Evolutionary conservation across 1,140 invertebrate species (phyloP).

Genomic region (Drosophila lowei): DNA sequence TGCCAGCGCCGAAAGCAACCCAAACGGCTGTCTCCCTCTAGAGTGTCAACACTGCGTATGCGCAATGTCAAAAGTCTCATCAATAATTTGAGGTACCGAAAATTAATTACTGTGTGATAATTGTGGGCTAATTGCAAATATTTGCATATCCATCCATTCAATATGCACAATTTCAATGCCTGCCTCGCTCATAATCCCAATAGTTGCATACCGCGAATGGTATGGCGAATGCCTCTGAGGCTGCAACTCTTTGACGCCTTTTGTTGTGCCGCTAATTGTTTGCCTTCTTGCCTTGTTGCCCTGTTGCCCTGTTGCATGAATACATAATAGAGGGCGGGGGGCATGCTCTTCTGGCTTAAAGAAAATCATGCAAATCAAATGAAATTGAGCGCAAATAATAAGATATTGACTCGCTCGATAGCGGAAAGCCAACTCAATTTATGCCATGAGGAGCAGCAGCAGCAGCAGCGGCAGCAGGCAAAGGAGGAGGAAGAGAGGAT

Average conservation of each 20-base stretch:
- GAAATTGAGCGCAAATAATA: constrained; percentile 69
- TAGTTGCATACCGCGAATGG: no score
- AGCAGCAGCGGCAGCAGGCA: neutral
- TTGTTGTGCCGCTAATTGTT: constrained; percentile 34
- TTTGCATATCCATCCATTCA: constrained; percentile 23
- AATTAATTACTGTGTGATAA: constrained; percentile 11
- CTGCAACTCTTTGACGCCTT: constrained; percentile 19
- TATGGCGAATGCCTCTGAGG: constrained; percentile 9
- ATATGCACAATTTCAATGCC: constrained; percentile 31
- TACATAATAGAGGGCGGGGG: constrained; percentile 10
- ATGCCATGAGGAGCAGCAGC: constrained; percentile 26
- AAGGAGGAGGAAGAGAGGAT: constrained; percentile 18
- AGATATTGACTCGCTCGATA: constrained; percentile 42
- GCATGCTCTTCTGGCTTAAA: constrained; percentile 1
- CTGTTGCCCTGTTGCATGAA: neutral
- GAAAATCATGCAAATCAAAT: constrained; percentile 32
- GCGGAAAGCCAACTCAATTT: constrained; percentile 49
- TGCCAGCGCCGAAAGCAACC: constrained; percentile 2
- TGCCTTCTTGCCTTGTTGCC: constrained; percentile 22
- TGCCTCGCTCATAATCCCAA: neutral
- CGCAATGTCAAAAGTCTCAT: constrained; percentile 30
- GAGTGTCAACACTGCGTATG: constrained; percentile 36
- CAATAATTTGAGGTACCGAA: constrained; percentile 44
- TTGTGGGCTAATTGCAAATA: constrained; percentile 38
- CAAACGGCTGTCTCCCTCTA: no score